Percentiles rank a stretch among this genome's conserved stretches.
Evolutionary conservation across 2,888 invertebrate species (phyloP).

Genomic region (Clitarchus hookeri): DNA sequence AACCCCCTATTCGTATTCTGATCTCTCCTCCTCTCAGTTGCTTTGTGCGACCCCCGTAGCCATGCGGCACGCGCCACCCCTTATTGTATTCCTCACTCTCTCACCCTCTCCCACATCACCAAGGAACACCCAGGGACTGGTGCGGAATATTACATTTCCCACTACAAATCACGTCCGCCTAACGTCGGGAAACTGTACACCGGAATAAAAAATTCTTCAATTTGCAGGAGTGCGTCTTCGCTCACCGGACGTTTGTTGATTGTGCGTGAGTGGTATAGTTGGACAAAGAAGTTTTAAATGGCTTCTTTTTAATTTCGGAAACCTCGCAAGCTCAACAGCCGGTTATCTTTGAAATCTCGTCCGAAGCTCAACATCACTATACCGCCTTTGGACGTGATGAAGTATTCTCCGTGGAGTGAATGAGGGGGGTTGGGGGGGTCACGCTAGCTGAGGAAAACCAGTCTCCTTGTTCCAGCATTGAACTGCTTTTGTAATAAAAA

Average conservation of each 20-base stretch:
- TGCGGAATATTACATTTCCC: not conserved
- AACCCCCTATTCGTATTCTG: not conserved
- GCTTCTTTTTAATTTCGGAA: slow-evolving; percentile 4
- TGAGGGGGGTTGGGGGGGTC: too few relatives aligned
- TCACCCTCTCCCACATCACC: not conserved
- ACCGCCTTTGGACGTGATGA: too few relatives aligned
- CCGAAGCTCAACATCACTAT: too few relatives aligned
- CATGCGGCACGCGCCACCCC: too few relatives aligned
- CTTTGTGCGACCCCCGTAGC: too few relatives aligned
- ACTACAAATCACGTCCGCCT: not conserved
- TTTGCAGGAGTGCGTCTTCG: not conserved
- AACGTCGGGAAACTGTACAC: not conserved
- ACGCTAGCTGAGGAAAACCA: too few relatives aligned
- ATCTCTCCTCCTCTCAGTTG: too few relatives aligned
- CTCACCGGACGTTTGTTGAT: not conserved
- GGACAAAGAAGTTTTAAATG: not conserved
- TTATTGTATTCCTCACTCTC: too few relatives aligned
- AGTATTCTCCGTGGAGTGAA: too few relatives aligned
- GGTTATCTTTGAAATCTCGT: not conserved
- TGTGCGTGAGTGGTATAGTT: not conserved
- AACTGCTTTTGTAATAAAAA: too few relatives aligned
- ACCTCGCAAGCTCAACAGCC: not conserved
- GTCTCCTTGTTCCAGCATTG: too few relatives aligned
- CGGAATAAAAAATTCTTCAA: not conserved
- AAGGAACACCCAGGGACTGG: not conserved